phyloP scores from a whole-genome alignment of 2,797 vertebrate species.

The Sebastes dallii region DNA sequence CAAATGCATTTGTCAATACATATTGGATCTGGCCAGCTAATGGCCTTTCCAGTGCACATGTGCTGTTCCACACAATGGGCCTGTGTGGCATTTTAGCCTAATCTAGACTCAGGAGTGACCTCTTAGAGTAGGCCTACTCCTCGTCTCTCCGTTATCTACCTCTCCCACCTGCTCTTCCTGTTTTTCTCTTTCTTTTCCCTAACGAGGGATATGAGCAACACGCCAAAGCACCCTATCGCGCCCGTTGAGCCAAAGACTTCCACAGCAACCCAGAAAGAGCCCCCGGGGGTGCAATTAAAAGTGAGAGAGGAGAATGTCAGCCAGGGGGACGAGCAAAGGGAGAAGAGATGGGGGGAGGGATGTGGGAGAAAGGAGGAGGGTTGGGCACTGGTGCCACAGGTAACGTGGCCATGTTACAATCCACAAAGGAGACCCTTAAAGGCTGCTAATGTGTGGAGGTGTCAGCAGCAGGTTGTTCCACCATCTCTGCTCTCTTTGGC shows the following conservation, averaged over 20 bases:
- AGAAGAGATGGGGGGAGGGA: neutral
- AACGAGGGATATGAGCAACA: slow-evolving; percentile 75
- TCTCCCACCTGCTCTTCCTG: slow-evolving; percentile 4
- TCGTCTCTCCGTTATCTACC: neutral
- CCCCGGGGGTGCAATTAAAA: slow-evolving; percentile 83
- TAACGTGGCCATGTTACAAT: slow-evolving; percentile 64
- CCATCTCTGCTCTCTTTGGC: slow-evolving; percentile 20
- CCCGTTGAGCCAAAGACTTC: slow-evolving; percentile 71
- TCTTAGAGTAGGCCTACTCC: slow-evolving; percentile 6
- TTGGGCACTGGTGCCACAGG: slow-evolving; percentile 61
- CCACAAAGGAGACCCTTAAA: slow-evolving; percentile 74
- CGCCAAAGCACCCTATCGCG: slow-evolving; percentile 67
- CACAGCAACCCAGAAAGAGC: slow-evolving; percentile 69
- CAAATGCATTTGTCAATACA: slow-evolving; percentile 72
- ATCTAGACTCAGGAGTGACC: slow-evolving; percentile 26
- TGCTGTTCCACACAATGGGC: slow-evolving; percentile 19
- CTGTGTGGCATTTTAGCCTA: slow-evolving; percentile 52
- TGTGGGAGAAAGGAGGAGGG: neutral
- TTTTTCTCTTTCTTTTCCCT: slow-evolving; percentile 25
- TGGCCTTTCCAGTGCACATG: slow-evolving; percentile 56
- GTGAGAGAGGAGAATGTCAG: slow-evolving; percentile 83
- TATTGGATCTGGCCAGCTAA: slow-evolving; percentile 67
- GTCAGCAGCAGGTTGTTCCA: slow-evolving; percentile 62
- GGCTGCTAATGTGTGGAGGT: slow-evolving; percentile 68
- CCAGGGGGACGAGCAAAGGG: slow-evolving; percentile 41